Conservation (phyloP, 2,113 vertebrate species). For the Saimiri boliviensis region DNA sequence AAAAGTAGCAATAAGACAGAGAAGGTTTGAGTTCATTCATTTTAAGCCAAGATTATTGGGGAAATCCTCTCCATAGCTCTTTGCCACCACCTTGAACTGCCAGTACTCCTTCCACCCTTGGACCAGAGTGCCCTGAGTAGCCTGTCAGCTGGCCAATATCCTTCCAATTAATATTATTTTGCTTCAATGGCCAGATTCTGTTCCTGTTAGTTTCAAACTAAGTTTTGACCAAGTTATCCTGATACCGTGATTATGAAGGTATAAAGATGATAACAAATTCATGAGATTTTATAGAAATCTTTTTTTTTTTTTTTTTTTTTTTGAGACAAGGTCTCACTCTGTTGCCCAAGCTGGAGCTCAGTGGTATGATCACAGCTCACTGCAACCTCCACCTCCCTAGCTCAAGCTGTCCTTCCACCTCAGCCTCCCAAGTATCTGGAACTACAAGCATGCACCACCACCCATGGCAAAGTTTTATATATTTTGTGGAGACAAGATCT, state of each 20-base stretch:
- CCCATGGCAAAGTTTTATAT: no score
- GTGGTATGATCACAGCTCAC: no score
- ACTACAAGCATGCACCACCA: no score
- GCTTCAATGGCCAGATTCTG: not conserved
- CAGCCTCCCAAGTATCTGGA: no score
- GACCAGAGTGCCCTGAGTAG: not conserved
- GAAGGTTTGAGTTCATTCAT: not conserved
- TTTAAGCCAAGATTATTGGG: not conserved
- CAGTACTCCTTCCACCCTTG: not conserved
- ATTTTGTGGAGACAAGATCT: no score
- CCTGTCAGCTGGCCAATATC: not conserved
- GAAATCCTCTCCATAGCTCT: not conserved
- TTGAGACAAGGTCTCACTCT: no score
- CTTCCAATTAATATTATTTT: not conserved
- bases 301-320: not conserved
- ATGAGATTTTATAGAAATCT: not conserved
- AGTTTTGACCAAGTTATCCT: slow-evolving; percentile 3
- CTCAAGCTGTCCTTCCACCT: no score
- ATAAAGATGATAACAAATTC: not conserved
- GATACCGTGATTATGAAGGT: not conserved
- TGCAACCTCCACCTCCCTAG: no score
- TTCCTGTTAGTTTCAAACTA: not conserved
- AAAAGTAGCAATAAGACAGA: not conserved
- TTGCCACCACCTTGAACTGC: not conserved
- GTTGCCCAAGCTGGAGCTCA: no score